Conservation (phyloP, 2,797 vertebrate genomes). For the Spinibarbus caldwelli region DNA sequence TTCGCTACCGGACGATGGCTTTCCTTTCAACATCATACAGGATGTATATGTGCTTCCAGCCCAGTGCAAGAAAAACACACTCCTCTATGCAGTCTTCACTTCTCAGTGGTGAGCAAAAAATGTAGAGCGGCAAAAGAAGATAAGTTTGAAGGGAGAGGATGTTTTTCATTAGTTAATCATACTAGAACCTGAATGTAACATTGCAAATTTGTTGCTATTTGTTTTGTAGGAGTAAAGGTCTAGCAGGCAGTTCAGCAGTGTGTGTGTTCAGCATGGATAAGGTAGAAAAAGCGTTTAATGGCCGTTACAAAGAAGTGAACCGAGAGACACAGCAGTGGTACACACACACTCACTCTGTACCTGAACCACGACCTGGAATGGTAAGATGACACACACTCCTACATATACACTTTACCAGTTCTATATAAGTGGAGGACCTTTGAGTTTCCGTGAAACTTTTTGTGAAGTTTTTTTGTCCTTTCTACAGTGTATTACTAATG, state of each 20-base stretch:
- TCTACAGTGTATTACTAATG: constrained; percentile 89
- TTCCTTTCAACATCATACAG: constrained; percentile 96
- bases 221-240: constrained; percentile 82
- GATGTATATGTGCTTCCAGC: constrained; percentile 92
- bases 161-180: background rate
- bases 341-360: constrained; percentile 85
- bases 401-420: background rate
- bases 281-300: constrained; percentile 85
- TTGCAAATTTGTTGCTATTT: background rate
- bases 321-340: constrained; percentile 97
- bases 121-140: background rate
- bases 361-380: constrained; percentile 89
- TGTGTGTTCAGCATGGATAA: constrained; percentile 92
- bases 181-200: background rate
- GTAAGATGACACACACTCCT: constrained; percentile 71
- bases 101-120: constrained; percentile 86
- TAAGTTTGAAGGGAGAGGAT: background rate
- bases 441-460: constrained; percentile 6
- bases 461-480: background rate
- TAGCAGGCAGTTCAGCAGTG: constrained; percentile 87
- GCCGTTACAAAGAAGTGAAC: constrained; percentile 94
- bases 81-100: constrained; percentile 95
- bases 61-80: constrained; percentile 79
- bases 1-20: constrained; percentile 88
- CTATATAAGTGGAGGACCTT: background rate